phyloP scores from a whole-genome alignment of 2,888 invertebrate genomes.

The Diadegma fenestrale region DNA sequence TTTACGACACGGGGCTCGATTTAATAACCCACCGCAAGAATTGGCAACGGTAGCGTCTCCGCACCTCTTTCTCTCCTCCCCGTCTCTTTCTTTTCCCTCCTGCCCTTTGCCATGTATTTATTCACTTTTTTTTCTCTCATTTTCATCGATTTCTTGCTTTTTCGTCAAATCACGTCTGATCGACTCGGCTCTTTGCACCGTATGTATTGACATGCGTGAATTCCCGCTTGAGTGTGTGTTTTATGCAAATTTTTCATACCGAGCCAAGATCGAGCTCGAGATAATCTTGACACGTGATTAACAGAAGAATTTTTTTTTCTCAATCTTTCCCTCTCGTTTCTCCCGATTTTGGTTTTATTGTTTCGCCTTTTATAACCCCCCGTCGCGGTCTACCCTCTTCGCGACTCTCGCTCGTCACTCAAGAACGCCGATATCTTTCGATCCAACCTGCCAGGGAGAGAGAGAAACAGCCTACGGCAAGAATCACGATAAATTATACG shows the following conservation, averaged over 20 bases:
- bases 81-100: conserved; percentile 1
- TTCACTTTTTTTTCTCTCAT: conserved; percentile 5
- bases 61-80: conserved; percentile 53
- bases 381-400: background rate
- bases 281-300: conserved; percentile 68
- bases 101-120: conserved; percentile 8
- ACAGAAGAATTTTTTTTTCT: conserved; percentile 39
- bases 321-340: background rate
- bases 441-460: conserved; percentile 13
- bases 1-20: conserved; percentile 67
- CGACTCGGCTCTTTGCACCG: conserved; percentile 12
- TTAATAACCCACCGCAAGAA: conserved; percentile 69
- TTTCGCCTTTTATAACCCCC: background rate
- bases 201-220: background rate
- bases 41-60: conserved; percentile 67
- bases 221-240: background rate
- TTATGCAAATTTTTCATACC: conserved; percentile 22
- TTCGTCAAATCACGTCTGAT: background rate
- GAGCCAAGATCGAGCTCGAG: conserved; percentile 56
- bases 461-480: conserved; percentile 11
- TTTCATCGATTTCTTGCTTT: conserved; percentile 1
- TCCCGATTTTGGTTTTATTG: conserved; percentile 47
- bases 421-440: conserved; percentile 5
- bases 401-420: background rate
- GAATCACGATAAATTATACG: conserved; percentile 55